phyloP scores from a whole-genome alignment of 1,140 invertebrate genomes.

The Mizuhopecten yessoensis region DNA sequence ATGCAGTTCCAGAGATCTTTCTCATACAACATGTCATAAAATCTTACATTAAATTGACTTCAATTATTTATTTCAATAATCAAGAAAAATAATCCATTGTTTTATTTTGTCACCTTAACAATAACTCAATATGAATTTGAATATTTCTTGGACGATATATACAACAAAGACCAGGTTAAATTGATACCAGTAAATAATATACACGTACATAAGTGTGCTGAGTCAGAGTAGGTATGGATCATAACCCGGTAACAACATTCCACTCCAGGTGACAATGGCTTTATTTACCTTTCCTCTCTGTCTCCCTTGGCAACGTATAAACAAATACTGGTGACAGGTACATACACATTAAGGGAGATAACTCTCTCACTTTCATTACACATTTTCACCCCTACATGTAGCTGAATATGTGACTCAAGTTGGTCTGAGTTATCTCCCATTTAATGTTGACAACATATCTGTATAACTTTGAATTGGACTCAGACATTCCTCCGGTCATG shows the following conservation, averaged over 20 bases:
- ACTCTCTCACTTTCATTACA: conserved; percentile 26
- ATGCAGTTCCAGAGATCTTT: too few relatives aligned
- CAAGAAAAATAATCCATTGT: background rate
- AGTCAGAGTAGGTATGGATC: conserved; percentile 5
- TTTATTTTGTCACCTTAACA: background rate
- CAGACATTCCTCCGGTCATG: too few relatives aligned
- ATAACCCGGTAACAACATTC: conserved; percentile 10
- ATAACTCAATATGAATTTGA: too few relatives aligned
- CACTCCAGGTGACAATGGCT: background rate
- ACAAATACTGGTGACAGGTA: background rate
- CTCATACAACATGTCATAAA: too few relatives aligned
- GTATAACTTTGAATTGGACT: too few relatives aligned
- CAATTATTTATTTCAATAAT: too few relatives aligned
- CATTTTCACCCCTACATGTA: too few relatives aligned
- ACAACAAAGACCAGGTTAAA: background rate
- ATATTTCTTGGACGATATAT: too few relatives aligned
- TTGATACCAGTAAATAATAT: background rate
- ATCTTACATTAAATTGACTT: too few relatives aligned
- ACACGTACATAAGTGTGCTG: background rate
- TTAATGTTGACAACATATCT: background rate
- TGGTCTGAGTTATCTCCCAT: conserved; percentile 6
- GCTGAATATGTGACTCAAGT: background rate
- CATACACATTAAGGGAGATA: background rate
- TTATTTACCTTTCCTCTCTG: conserved; percentile 28
- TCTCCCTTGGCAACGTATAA: background rate